Evolutionary conservation across 2,888 invertebrate genomes (phyloP).

Genomic region (Clepsis dumicolana): DNA sequence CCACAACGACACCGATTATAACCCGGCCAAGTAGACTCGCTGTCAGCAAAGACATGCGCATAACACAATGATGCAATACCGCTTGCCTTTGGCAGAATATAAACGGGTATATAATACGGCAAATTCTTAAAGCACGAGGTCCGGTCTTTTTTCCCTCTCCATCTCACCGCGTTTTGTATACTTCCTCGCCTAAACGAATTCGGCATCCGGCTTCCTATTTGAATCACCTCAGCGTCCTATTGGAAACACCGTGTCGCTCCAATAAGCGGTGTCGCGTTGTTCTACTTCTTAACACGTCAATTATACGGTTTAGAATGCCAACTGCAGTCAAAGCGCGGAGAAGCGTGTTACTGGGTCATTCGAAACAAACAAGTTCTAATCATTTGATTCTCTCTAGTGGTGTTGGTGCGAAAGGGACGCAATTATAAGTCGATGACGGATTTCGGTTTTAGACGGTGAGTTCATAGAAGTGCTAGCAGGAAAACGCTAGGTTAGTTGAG

Average conservation of each 20-base stretch:
- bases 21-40: slow-evolving; percentile 4
- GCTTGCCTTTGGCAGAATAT: slow-evolving; percentile 24
- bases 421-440: not conserved
- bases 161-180: not conserved
- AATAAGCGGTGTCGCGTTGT: not conserved
- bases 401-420: slow-evolving; percentile 14
- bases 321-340: not conserved
- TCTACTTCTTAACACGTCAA: not conserved
- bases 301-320: slow-evolving; percentile 20
- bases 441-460: slow-evolving; percentile 1
- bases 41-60: not conserved
- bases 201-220: slow-evolving; percentile 1
- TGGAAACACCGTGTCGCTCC: slow-evolving; percentile 27
- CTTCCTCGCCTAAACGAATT: slow-evolving; percentile 1
- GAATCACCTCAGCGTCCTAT: not conserved
- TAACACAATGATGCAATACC: slow-evolving; percentile 27
- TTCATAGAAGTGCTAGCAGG: slow-evolving; percentile 7
- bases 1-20: not conserved
- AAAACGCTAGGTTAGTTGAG: slow-evolving; percentile 18
- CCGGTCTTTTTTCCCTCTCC: slow-evolving; percentile 17
- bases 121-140: slow-evolving; percentile 10
- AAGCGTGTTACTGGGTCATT: not conserved
- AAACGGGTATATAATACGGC: slow-evolving; percentile 22
- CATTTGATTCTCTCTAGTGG: slow-evolving; percentile 15
- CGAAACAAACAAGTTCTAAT: not conserved